Conservation (phyloP, 2,797 vertebrate species). For the Silurus lanzhouensis region DNA sequence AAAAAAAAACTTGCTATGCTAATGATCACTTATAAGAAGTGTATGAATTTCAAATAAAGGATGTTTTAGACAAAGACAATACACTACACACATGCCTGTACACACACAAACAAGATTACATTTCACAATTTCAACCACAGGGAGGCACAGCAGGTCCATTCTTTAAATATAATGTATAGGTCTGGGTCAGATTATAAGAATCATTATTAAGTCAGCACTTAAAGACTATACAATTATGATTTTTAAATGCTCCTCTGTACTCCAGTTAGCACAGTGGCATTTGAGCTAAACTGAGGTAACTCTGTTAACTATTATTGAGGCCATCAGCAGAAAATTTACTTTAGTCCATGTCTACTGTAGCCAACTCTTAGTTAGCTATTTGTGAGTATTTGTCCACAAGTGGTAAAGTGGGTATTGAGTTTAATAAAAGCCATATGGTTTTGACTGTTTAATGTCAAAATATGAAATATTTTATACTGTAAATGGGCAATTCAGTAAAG, state of each 20-base stretch:
- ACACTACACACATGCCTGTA: background rate
- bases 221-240: background rate
- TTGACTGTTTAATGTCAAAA: slow-evolving; percentile 75
- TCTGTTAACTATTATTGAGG: background rate
- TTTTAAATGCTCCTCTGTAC: background rate
- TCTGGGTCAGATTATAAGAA: background rate
- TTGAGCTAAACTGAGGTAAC: background rate
- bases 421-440: slow-evolving; percentile 52
- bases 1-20: no score
- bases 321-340: background rate
- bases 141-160: slow-evolving; percentile 24
- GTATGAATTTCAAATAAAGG: background rate
- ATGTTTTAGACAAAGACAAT: background rate
- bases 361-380: background rate
- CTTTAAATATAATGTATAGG: background rate
- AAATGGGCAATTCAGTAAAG: slow-evolving; percentile 59
- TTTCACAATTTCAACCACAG: slow-evolving; percentile 27
- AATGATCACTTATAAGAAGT: no score
- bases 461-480: slow-evolving; percentile 79
- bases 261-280: background rate
- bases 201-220: background rate
- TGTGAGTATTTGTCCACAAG: slow-evolving; percentile 33
- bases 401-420: no score
- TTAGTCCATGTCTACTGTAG: background rate
- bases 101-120: background rate